Percentiles rank a stretch among this genome's conserved stretches.
Evolutionary conservation across 2,888 invertebrate genomes (phyloP).

Genomic region (Gastrophysa polygoni): DNA sequence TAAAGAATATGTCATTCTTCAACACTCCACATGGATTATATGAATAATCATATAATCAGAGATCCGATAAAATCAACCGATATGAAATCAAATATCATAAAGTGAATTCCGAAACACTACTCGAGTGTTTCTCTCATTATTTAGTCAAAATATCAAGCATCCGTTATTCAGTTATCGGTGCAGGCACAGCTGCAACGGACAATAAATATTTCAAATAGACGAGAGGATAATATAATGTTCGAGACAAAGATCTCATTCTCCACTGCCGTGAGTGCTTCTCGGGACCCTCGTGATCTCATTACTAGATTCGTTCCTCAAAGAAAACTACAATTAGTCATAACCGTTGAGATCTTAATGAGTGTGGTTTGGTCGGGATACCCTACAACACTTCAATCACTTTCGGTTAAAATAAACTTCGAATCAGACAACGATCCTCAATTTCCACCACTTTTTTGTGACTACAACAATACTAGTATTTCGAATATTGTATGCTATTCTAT

Average conservation of each 20-base stretch:
- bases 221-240: constrained; percentile 41
- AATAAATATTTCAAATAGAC: constrained; percentile 47
- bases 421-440: too few species aligned
- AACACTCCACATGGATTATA: too few species aligned
- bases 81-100: background rate
- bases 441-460: too few species aligned
- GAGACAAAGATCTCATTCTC: constrained; percentile 41
- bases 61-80: too few species aligned
- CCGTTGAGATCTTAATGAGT: constrained; percentile 26
- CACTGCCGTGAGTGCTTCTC: constrained; percentile 12
- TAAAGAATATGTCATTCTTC: too few species aligned
- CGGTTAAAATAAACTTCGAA: too few species aligned
- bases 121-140: constrained; percentile 17
- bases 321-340: constrained; percentile 26
- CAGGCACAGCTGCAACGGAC: constrained; percentile 41
- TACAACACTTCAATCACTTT: background rate
- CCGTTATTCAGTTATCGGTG: constrained; percentile 21
- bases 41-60: too few species aligned
- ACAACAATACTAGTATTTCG: too few species aligned
- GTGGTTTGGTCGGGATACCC: constrained; percentile 12
- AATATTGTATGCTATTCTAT: too few species aligned
- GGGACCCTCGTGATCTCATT: constrained; percentile 29
- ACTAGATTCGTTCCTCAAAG: constrained; percentile 25
- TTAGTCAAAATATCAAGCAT: constrained; percentile 31
- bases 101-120: constrained; percentile 16